These are phyloP conservation scores for Akabosia matsudoensis DNA, from an alignment of 1,140 invertebrate genomes.

Conservation along the genomic window DNA sequence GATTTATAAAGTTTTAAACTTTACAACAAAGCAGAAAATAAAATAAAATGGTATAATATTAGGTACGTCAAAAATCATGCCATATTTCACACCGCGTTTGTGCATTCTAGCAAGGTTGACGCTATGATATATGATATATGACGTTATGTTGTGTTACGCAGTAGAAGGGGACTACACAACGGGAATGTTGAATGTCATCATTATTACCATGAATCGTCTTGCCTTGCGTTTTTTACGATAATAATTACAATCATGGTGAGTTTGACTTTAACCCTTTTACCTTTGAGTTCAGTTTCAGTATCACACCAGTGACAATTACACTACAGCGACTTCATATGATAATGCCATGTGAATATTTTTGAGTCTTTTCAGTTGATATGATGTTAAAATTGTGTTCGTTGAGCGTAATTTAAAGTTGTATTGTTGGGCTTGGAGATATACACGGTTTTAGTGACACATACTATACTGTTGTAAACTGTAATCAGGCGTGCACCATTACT, in stretches of 20 bases:
- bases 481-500: constrained; percentile 8
- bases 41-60: background rate
- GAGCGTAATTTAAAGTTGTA: too few species aligned
- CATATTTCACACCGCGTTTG: background rate
- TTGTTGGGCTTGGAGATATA: too few species aligned
- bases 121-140: background rate
- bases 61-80: background rate
- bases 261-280: background rate
- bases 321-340: background rate
- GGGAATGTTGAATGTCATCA: background rate
- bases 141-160: background rate
- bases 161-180: background rate
- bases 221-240: background rate
- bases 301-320: background rate
- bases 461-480: background rate
- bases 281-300: background rate
- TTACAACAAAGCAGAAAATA: background rate
- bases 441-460: background rate
- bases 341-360: constrained; percentile 1
- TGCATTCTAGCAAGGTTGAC: too few species aligned
- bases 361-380: background rate
- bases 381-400: background rate
- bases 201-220: background rate
- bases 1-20: background rate
- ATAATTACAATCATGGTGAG: background rate